Percentiles rank a stretch among this genome's conserved stretches.
phyloP scores from a whole-genome alignment of 2,888 invertebrate species.

The Physocephala rufipes region DNA sequence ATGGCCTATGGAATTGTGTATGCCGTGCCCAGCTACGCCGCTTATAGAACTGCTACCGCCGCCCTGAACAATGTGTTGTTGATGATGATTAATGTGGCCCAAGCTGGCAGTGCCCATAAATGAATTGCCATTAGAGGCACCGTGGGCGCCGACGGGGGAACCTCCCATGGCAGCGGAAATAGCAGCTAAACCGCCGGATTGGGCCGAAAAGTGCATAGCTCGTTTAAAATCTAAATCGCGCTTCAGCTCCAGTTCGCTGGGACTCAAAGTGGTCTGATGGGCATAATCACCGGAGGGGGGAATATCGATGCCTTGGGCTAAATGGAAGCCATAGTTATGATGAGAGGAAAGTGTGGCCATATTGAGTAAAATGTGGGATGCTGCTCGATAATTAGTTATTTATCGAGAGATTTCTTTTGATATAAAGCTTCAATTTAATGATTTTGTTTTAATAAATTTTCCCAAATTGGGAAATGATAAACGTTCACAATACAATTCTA shows the following conservation, averaged over 20 bases:
- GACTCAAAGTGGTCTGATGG: slow-evolving; percentile 55
- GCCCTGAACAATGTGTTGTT: slow-evolving; percentile 10
- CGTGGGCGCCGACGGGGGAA: slow-evolving; percentile 60
- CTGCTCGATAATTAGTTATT: background rate
- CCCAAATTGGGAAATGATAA: no score
- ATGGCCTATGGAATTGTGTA: slow-evolving; percentile 52
- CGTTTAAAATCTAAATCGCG: slow-evolving; percentile 64
- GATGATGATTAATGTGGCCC: slow-evolving; percentile 54
- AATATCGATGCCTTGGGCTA: slow-evolving; percentile 63
- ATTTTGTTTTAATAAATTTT: background rate
- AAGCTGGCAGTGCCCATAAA: slow-evolving; percentile 59
- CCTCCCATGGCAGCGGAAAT: slow-evolving; percentile 64
- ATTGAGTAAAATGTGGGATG: slow-evolving; percentile 29
- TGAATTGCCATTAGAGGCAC: slow-evolving; percentile 54
- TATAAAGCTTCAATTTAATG: slow-evolving; percentile 9
- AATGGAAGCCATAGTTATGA: slow-evolving; percentile 65
- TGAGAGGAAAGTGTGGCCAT: slow-evolving; percentile 65
- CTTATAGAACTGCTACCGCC: slow-evolving; percentile 24
- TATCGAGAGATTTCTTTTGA: background rate
- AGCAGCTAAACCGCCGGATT: slow-evolving; percentile 59
- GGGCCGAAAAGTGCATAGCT: slow-evolving; percentile 63
- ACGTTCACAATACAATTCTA: no score
- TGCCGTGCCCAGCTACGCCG: slow-evolving; percentile 36
- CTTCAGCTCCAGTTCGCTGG: slow-evolving; percentile 53
- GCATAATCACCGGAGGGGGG: slow-evolving; percentile 63